phyloP scores from a whole-genome alignment of 2,888 invertebrate species.

The Tachina grossa region DNA sequence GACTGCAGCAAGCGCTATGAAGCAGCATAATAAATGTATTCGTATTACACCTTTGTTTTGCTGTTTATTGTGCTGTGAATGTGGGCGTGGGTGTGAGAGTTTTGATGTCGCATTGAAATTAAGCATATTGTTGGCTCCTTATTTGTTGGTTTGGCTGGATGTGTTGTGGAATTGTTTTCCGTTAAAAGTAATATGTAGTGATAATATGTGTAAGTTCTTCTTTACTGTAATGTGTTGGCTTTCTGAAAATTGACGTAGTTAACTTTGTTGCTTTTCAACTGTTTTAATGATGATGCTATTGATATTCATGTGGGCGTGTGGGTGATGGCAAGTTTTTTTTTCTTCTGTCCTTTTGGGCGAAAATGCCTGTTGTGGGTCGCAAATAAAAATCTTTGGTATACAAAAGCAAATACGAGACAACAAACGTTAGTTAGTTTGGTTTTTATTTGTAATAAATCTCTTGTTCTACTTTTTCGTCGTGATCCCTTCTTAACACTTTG shows the following conservation, averaged over 20 bases:
- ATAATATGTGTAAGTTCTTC: not conserved
- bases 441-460: not conserved
- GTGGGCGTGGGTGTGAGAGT: slow-evolving; percentile 6
- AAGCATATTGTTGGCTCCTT: slow-evolving; percentile 58
- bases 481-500: slow-evolving; percentile 46
- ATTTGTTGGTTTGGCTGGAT: slow-evolving; percentile 35
- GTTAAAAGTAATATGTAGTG: slow-evolving; percentile 34
- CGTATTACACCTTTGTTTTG: slow-evolving; percentile 30
- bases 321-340: not conserved
- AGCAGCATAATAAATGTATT: slow-evolving; percentile 50
- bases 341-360: slow-evolving; percentile 33
- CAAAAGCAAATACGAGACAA: slow-evolving; percentile 39
- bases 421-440: slow-evolving; percentile 15
- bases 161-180: not conserved
- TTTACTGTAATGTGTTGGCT: not conserved
- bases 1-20: slow-evolving; percentile 31
- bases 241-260: slow-evolving; percentile 47
- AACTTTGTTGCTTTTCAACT: slow-evolving; percentile 26
- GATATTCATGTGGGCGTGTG: slow-evolving; percentile 53
- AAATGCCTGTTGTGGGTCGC: not conserved
- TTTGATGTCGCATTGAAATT: slow-evolving; percentile 54
- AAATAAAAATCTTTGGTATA: slow-evolving; percentile 68
- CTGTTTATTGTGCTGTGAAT: slow-evolving; percentile 8
- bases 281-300: slow-evolving; percentile 31
- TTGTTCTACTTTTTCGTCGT: slow-evolving; percentile 58